Base-by-base conservation (phyloP, 1,140 invertebrate species). In the Hypothenemus hampei region DNA sequence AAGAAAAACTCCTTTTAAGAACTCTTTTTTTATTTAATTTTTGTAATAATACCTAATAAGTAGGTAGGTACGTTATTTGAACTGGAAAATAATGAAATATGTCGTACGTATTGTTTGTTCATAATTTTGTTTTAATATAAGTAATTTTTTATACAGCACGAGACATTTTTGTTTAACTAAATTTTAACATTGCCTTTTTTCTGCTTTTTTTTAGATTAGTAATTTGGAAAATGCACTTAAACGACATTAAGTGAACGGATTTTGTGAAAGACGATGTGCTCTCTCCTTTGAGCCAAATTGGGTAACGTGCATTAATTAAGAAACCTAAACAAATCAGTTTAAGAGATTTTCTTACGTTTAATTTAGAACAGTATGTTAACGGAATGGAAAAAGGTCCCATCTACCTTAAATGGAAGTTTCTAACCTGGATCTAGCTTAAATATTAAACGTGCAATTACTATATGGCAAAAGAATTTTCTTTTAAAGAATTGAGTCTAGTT, bases 231-330 rank as follows among this genome's bases (percentile, higher is more conserved):
- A 10, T 39, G 13, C 33, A n/a, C 13, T 37, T 44, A 46, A 54
- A 33, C 43, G 51, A 39, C 51, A 22, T 23, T 37, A 57, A 58
- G 51, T 60, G 61, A 63, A 63, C 61, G 61, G 61, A 63, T 55
- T 59, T 43, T 60, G 58, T 63, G 61, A 63, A 63, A 63, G 61
- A 63, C 61, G 59, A 39, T 56, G 59, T 54, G 61, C 59, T 60
- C 50, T 45, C 22, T 59, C 49, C n/a, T n/a, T 59, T 62, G 65
- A 66, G 63, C 65, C n/a, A 19, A 23, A 44, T 46, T 21, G n/a
- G 35, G 51, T 54, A 54, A 54, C 29, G 51, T 37, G 43, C 51
- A 54, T 54, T 54, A 21, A 40, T 35, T 26, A 21, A 23, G 18
- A 21, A 21, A 16, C 10, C 19, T 13, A 10, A 5, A 23, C 5